phyloP scores from a whole-genome alignment of 2,113 vertebrate genomes.

The Paratilapia polleni region DNA sequence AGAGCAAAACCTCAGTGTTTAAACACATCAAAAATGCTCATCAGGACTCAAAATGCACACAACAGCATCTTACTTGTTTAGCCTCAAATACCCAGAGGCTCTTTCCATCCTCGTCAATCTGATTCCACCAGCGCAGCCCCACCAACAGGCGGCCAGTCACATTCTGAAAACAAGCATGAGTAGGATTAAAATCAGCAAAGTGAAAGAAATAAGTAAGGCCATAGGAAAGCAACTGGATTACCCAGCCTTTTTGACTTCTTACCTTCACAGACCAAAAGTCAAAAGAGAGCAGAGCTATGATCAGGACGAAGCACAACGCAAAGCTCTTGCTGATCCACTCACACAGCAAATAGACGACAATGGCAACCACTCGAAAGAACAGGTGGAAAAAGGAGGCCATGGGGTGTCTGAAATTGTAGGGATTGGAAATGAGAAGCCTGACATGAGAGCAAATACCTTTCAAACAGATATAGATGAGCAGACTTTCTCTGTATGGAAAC shows the following conservation, averaged over 20 bases:
- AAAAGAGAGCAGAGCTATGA: slow-evolving; percentile 90
- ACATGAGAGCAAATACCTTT: not conserved
- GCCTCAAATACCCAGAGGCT: slow-evolving; percentile 91
- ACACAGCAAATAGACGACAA: slow-evolving; percentile 84
- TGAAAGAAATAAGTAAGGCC: not conserved
- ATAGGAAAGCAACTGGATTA: not conserved
- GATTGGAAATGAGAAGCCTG: not conserved
- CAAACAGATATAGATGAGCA: not conserved
- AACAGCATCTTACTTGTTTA: slow-evolving; percentile 78
- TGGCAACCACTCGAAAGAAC: slow-evolving; percentile 90
- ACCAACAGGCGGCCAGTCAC: slow-evolving; percentile 88
- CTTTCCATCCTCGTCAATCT: slow-evolving; percentile 90
- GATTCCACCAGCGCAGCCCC: slow-evolving; percentile 91
- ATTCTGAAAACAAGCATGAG: slow-evolving; percentile 75
- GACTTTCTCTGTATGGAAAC: not conserved
- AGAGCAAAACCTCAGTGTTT: not conserved
- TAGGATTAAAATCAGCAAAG: not conserved
- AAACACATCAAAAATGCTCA: not conserved
- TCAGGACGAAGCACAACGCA: slow-evolving; percentile 87
- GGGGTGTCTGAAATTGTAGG: slow-evolving; percentile 83
- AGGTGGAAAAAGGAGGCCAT: slow-evolving; percentile 91
- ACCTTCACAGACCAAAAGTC: slow-evolving; percentile 98
- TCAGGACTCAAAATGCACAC: not conserved
- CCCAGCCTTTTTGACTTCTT: slow-evolving; percentile 42
- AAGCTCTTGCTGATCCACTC: slow-evolving; percentile 92